Percentiles rank a stretch among this genome's conserved stretches.
Evolutionary conservation across 1,140 invertebrate species (phyloP).

Genomic region (Calosoma granatense): DNA sequence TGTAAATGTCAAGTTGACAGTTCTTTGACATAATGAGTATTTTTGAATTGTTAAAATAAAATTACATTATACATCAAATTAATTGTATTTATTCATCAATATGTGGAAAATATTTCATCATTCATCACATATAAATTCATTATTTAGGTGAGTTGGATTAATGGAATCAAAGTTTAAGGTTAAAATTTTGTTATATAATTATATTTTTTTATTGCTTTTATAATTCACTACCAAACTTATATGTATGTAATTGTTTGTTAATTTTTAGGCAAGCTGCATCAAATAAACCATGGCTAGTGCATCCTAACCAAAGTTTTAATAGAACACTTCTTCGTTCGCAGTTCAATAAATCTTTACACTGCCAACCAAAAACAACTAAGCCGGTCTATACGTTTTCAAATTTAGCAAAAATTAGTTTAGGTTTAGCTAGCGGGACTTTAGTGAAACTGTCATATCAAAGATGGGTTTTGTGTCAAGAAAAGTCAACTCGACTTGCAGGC

Average conservation of each 20-base stretch:
- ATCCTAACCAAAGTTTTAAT: neutral
- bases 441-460: constrained; percentile 21
- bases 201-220: neutral
- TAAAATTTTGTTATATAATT: constrained; percentile 12
- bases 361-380: neutral
- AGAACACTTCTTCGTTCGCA: constrained; percentile 2
- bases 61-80: constrained; percentile 2
- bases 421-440: constrained; percentile 18
- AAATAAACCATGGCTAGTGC: neutral
- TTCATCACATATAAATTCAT: neutral
- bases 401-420: constrained; percentile 20
- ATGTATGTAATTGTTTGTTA: neutral
- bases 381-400: constrained; percentile 11
- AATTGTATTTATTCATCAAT: constrained; percentile 11
- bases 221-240: neutral
- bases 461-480: constrained; percentile 23
- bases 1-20: neutral
- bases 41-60: neutral
- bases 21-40: neutral
- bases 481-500: constrained; percentile 25
- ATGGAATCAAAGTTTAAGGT: constrained; percentile 1
- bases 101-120: constrained; percentile 13
- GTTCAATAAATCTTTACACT: neutral
- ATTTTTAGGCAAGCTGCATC: neutral
- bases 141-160: constrained; percentile 10